Percentiles rank a stretch among this genome's conserved stretches.
Conservation (phyloP, 2,888 invertebrate species). For the Dicroscelio sp. region DNA sequence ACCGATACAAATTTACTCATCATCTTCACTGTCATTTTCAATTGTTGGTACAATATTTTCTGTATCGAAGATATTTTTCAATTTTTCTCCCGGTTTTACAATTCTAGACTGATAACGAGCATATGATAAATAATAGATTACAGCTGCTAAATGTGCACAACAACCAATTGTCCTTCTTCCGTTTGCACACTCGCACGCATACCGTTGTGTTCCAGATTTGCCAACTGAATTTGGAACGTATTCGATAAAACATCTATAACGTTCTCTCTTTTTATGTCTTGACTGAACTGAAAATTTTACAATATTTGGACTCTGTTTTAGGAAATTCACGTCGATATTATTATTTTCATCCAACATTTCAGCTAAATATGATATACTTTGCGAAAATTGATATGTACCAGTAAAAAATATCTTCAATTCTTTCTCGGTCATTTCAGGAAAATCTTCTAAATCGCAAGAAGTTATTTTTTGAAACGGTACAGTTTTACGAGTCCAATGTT, state of each 20-base stretch:
- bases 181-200: conserved; percentile 8
- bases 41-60: too few species aligned
- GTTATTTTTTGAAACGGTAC: background rate
- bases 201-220: background rate
- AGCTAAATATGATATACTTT: background rate
- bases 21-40: too few species aligned
- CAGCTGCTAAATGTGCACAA: conserved; percentile 2
- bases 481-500: conserved; percentile 18
- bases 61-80: background rate
- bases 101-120: background rate
- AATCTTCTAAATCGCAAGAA: background rate
- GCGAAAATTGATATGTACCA: background rate
- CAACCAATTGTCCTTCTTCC: background rate
- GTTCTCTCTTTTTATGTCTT: background rate
- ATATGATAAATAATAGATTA: conserved; percentile 5
- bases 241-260: background rate
- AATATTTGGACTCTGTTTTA: background rate
- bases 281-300: background rate
- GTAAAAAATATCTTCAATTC: conserved; percentile 10
- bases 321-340: background rate
- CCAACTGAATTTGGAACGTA: background rate
- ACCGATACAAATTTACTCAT: too few species aligned
- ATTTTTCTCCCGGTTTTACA: background rate
- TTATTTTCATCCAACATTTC: background rate
- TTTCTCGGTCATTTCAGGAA: background rate